Conservation (phyloP, 2,113 vertebrate genomes). For the Syngnathus typhle region DNA sequence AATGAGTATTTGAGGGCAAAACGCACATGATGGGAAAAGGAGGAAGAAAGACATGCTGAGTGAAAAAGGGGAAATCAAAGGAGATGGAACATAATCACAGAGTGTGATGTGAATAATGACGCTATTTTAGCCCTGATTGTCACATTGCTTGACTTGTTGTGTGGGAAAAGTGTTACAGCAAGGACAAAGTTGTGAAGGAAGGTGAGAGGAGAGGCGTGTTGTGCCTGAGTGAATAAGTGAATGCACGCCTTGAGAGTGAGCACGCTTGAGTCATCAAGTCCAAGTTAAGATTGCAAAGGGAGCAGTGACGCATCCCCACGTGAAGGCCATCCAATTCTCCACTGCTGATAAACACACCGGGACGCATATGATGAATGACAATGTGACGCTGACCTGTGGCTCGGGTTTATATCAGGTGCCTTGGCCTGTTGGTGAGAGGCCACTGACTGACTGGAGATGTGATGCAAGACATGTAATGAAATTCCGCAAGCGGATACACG, state of each 20-base stretch:
- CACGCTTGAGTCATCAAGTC: constrained; percentile 24
- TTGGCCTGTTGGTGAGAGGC: constrained; percentile 34
- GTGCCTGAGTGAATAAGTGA: constrained; percentile 28
- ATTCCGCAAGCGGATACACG: neutral
- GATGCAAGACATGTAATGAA: constrained; percentile 18
- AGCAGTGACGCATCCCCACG: constrained; percentile 1
- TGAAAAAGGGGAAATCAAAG: constrained; percentile 41
- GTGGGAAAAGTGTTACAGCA: neutral
- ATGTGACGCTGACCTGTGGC: constrained; percentile 21
- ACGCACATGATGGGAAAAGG: constrained; percentile 28
- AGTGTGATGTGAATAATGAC: constrained; percentile 18
- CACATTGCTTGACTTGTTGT: constrained; percentile 20
- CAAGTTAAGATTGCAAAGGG: constrained; percentile 6
- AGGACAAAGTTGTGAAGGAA: constrained; percentile 22
- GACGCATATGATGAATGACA: constrained; percentile 31
- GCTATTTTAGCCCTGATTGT: constrained; percentile 46
- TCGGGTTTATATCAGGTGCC: constrained; percentile 15
- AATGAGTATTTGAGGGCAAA: constrained; percentile 44
- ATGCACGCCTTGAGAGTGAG: constrained; percentile 19
- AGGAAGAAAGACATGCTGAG: constrained; percentile 23
- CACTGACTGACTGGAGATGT: constrained; percentile 24
- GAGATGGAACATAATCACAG: constrained; percentile 33
- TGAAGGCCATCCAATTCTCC: constrained; percentile 12
- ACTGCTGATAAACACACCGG: constrained; percentile 37
- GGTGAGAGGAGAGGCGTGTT: constrained; percentile 11